Conservation (phyloP, 2,797 vertebrate genomes). For the Gallinago stenura region DNA sequence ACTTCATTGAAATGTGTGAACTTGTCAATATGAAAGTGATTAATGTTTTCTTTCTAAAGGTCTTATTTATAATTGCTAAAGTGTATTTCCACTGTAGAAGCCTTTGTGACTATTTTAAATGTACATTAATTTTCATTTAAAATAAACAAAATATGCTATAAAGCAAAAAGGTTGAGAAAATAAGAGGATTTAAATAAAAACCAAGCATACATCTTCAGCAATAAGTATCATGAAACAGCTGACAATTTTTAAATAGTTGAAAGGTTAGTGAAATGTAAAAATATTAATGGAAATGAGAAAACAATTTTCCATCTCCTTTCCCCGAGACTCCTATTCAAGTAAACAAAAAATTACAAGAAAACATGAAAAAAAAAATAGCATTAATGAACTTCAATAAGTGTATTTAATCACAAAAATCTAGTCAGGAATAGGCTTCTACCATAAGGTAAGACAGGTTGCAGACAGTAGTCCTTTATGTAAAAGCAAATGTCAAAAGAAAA, state of each 20-base stretch:
- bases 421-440: constrained; percentile 15
- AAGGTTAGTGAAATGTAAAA: constrained; percentile 14
- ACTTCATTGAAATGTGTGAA: background rate
- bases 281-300: constrained; percentile 10
- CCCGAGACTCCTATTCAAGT: background rate
- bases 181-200: constrained; percentile 38
- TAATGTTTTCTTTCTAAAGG: background rate
- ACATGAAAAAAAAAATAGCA: background rate
- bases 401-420: constrained; percentile 16
- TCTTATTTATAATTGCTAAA: background rate
- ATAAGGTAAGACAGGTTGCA: constrained; percentile 65
- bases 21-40: background rate
- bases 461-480: constrained; percentile 42
- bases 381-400: constrained; percentile 7
- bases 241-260: background rate
- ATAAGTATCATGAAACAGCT: background rate
- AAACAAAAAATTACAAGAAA: constrained; percentile 13
- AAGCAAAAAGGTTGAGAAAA: background rate
- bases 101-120: background rate
- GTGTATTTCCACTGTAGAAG: background rate
- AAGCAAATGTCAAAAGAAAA: constrained; percentile 79
- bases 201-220: background rate
- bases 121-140: background rate
- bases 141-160: constrained; percentile 34
- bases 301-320: background rate